Base-by-base conservation (phyloP, 2,113 vertebrate genomes). In the Ammodytes marinus region DNA sequence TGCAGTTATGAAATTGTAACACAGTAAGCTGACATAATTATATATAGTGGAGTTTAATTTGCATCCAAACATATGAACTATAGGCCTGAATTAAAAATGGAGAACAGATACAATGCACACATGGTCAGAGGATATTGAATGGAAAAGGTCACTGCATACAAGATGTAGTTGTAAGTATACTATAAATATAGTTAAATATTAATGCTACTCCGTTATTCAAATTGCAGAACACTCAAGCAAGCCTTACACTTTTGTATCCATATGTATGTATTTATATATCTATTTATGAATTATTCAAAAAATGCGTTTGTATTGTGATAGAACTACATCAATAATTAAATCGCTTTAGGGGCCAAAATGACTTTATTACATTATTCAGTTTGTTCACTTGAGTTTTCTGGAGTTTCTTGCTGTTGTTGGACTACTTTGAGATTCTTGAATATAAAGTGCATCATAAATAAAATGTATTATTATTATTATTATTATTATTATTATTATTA, bases 291-390 rank as follows among this genome's bases (percentile, higher is more conserved):
- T 89, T 68, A 85, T 89, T 46, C 68, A 88, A 69, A 37, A 0
- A 40, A 70, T 42, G 69, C 9, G 77, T 27, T 72, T 74, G 58
- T 80, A 63, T 81, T 74, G 13, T 68, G 43, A 76, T 68, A 86
- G 64, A 77, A 66, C 74, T 35, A 13, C 63, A 87, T 87, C 27
- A 79, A 90, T 89, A 82, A 85, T 90, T 89, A 17, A 88, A 69
- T 79, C 2, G n/a, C 58, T 80, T 67, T 46, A 77, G 63, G 67
- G 82, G 74, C 60, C 46, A 63, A 55, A 67, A 45, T 74, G 58
- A 69, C 59, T 45, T 43, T 45, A 60, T 79, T 82, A 63, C 69
- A 73, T 89, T 80, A 71, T 69, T 79, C 27, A 39, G 45, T 80
- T 84, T 86, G 55, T 85, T 90, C 61, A 71, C 55, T 71, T 50